Conservation (phyloP, 2,888 invertebrate genomes). For the Phrixothrix hirtus region DNA sequence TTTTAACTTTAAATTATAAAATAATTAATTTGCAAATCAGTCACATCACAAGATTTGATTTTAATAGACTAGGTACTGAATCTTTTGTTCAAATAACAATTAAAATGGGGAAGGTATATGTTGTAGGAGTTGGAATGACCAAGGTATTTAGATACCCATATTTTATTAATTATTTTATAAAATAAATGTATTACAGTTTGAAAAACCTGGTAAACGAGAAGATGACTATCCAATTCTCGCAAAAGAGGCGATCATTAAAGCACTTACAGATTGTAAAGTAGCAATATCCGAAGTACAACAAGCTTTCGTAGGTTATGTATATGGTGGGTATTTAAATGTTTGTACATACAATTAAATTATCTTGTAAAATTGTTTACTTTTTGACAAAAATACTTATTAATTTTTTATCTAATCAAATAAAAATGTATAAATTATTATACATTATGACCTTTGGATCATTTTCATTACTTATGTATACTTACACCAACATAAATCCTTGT, state of each 20-base stretch:
- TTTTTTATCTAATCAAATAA: no score
- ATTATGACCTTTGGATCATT: no score
- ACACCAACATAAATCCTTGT: no score
- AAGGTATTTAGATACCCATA: slow-evolving; percentile 62
- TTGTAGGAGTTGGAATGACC: slow-evolving; percentile 97
- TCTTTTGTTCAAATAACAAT: neutral
- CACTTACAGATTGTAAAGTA: slow-evolving; percentile 81
- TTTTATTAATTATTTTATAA: slow-evolving; percentile 13
- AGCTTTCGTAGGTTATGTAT: slow-evolving; percentile 91
- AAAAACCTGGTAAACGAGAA: slow-evolving; percentile 83
- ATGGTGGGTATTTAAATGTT: slow-evolving; percentile 61
- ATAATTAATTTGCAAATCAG: no score
- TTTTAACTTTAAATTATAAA: no score
- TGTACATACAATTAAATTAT: neutral
- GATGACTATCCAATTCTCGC: slow-evolving; percentile 96
- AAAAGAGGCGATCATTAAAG: slow-evolving; percentile 88
- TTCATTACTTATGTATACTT: no score
- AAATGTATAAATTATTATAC: no score
- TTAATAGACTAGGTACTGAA: no score
- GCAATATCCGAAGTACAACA: slow-evolving; percentile 79
- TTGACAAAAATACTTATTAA: no score
- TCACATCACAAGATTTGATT: no score
- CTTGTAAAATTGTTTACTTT: no score
- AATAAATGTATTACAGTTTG: slow-evolving; percentile 65
- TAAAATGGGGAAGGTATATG: slow-evolving; percentile 69